Conservation (phyloP, 2,113 vertebrate genomes). For the Zosterops pallidus region DNA sequence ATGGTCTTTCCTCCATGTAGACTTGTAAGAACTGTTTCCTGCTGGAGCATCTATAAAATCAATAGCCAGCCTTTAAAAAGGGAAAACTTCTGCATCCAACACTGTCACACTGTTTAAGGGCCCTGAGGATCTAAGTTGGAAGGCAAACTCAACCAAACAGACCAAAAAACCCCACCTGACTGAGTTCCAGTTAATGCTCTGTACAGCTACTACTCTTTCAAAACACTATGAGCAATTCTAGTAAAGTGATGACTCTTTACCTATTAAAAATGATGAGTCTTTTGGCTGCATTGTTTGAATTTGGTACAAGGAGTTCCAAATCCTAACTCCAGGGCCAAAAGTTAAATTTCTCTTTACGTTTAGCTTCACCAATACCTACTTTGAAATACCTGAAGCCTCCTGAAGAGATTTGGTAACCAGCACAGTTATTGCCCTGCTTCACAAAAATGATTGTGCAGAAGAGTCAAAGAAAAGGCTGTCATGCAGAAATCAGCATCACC, state of each 20-base stretch:
- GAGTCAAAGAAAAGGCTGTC: not conserved
- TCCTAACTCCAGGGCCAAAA: not conserved
- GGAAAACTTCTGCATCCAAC: not conserved
- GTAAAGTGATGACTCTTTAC: not conserved
- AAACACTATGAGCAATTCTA: not conserved
- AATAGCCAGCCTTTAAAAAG: not conserved
- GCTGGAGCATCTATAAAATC: not conserved
- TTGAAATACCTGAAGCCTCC: not conserved
- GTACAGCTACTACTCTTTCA: not conserved
- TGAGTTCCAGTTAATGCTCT: not conserved
- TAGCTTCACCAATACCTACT: not conserved
- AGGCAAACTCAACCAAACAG: not conserved
- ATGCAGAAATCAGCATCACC: not conserved
- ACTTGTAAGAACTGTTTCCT: not conserved
- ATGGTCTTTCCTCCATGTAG: slow-evolving; percentile 8
- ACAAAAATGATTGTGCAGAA: not conserved
- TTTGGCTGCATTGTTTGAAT: not conserved
- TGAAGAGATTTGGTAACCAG: not conserved
- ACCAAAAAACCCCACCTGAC: not conserved
- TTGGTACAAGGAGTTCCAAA: not conserved
- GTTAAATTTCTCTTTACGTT: not conserved
- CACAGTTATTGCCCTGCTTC: not conserved
- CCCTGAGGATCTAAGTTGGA: not conserved
- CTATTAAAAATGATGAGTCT: not conserved
- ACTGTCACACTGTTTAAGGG: not conserved